Conservation (phyloP, 2,113 vertebrate genomes). For the Setophaga coronata region DNA sequence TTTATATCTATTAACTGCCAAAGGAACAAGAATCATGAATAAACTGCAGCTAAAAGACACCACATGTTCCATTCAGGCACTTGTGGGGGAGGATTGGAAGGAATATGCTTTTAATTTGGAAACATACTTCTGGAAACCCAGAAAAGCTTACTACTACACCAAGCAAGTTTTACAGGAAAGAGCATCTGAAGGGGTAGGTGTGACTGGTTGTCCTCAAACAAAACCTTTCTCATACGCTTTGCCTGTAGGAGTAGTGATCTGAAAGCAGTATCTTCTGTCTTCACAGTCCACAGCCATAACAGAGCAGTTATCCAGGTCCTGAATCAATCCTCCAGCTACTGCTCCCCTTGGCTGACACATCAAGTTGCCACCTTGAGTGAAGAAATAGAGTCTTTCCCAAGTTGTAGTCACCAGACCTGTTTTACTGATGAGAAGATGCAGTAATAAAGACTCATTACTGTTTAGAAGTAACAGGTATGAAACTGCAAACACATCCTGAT, state of each 20-base stretch:
- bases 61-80: background rate
- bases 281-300: slow-evolving; percentile 98
- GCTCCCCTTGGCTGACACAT: slow-evolving; percentile 97
- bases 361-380: slow-evolving; percentile 97
- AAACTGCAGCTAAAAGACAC: background rate
- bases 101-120: background rate
- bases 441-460: background rate
- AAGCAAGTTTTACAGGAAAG: background rate
- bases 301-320: slow-evolving; percentile 98
- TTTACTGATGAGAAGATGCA: slow-evolving; percentile 79
- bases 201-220: background rate
- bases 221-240: slow-evolving; percentile 82
- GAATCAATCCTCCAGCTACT: slow-evolving; percentile 93
- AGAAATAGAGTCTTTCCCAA: slow-evolving; percentile 97
- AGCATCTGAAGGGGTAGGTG: background rate
- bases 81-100: background rate
- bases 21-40: background rate
- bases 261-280: slow-evolving; percentile 96
- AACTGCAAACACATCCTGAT: background rate
- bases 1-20: background rate
- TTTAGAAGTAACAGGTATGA: background rate
- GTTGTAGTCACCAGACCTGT: slow-evolving; percentile 95
- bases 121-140: background rate
- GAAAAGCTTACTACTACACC: background rate
- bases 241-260: slow-evolving; percentile 92